Base-by-base conservation (phyloP, 2,888 invertebrate genomes). In the Bellardia pandia region DNA sequence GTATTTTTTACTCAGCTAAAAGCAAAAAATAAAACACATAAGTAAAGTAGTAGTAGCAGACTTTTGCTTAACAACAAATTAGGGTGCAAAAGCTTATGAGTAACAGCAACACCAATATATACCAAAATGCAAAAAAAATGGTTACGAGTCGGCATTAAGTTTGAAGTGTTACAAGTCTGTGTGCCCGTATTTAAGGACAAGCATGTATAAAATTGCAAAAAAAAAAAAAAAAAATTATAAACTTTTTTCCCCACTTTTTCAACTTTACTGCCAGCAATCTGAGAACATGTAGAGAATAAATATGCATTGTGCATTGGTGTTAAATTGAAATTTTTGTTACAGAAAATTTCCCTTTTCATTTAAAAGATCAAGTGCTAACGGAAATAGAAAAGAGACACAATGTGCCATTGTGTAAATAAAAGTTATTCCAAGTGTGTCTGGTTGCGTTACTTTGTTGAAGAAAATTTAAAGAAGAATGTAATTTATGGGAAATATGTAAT, bases 31-130 rank as follows among this genome's bases (percentile, higher is more conserved):
- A 11, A 51, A 14, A 42, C 3, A 48, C 33, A 30, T 11, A 45
- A 37, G 37, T 8, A 42, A 60, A 83, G 42, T 62, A 56, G 37
- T 51, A 83, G 45, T 62, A 64, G 37, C 40, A 51, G 69, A 77
- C 42, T 64, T 77, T 77, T 71, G 45, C 62, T 51, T 40, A 71
- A 64, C 37, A 83, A 45, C 42, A 71, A 77, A 83, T 77, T 71
- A 56, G 83, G 83, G 71, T 76, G 62, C 69, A 51, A 69, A 60
- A 3, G 40, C 53, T 51, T 69, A 69, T 37, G 37, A 37, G n/a
- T 13, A 5, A 33, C 2, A 62, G 37, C 14, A 69, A 37, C 23
- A 66, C n/a, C 11, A 11, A 37, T 37, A 5, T 5, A 37, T 40
- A 30, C 14, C 48, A 48, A 7, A 45, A 45, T 45, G 3, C 45